Base-by-base conservation (phyloP, 2,113 vertebrate genomes). In the Theropithecus gelada region DNA sequence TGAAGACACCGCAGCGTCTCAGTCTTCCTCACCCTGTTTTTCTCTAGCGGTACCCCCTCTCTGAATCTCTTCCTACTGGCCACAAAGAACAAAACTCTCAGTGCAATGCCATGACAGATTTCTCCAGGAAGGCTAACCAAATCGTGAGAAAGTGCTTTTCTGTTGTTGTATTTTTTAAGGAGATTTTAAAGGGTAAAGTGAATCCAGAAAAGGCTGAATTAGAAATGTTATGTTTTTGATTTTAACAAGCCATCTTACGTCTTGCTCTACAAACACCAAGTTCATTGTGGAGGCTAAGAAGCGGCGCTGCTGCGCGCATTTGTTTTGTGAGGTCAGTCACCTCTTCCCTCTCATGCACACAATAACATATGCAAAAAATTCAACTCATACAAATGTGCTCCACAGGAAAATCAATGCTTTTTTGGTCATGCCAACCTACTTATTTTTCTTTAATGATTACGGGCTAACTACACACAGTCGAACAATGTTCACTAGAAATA, bases 391-490 rank as follows among this genome's bases (percentile, higher is more conserved):
- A 13, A 81, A 92, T 27, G 64, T 76, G 32, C 90, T 88, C 59
- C 66, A 1, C 80, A 66, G 81, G 55, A 97, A 93, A 97, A 97
- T 95, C 92, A 83, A 70, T 84, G 91, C 85, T 68, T 76, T 93
- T 38, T 80, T 16, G 20, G 66, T 66, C 30, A 35, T 9, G 2
- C 90, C 93, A 95, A 79, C 78, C 45, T 92, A 97, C 81, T 95
- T 97, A 92, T 96, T 98, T 97, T 95, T 81, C 97, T 98, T 95
- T 97, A 97, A 95, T 68, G 94, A 89, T 91, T 27, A 88, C 3
- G 43, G 38, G 83, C 35, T 96, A 93, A 97, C 70, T 70, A 94
- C n/a, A 97, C 64, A 96, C 76, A 92, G 94, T 11, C 2, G 50
- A 95, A 95, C 66, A 93, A 93, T 97, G 94, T 59, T 14, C 95